Conservation (phyloP, 2,113 vertebrate species). For the Neodontobutis hainanensis region DNA sequence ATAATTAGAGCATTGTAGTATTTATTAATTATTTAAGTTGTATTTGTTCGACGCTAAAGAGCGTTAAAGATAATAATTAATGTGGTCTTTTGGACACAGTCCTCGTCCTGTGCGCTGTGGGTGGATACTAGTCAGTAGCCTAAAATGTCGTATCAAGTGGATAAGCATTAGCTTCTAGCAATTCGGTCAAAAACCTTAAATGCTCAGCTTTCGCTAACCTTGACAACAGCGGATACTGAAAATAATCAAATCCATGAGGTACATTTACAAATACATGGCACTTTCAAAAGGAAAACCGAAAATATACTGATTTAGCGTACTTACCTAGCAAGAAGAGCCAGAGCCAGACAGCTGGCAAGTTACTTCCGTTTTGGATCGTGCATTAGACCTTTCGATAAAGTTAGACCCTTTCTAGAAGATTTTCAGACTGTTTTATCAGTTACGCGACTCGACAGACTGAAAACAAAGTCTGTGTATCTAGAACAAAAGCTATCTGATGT, state of each 20-base stretch:
- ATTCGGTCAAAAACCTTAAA: neutral
- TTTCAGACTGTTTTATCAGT: neutral
- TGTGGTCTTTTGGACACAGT: too few species aligned
- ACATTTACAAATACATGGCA: neutral
- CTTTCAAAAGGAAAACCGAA: neutral
- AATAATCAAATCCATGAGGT: neutral
- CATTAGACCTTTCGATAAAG: conserved; percentile 58
- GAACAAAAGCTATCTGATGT: neutral
- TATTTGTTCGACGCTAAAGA: too few species aligned
- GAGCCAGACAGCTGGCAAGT: conserved; percentile 74
- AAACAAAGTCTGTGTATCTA: neutral
- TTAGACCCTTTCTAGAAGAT: neutral
- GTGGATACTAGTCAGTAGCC: too few species aligned
- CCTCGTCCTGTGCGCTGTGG: too few species aligned
- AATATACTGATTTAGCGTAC: conserved; percentile 24
- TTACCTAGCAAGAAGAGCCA: conserved; percentile 72
- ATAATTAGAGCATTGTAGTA: too few species aligned
- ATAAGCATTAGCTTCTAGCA: neutral
- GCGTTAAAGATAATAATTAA: too few species aligned
- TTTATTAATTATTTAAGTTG: too few species aligned
- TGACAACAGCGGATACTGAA: conserved; percentile 5
- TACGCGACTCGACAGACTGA: neutral
- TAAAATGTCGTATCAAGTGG: neutral
- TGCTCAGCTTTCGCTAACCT: neutral
- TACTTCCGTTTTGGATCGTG: conserved; percentile 75